Percentiles rank a stretch among this genome's conserved stretches.
phyloP scores from a whole-genome alignment of 2,888 invertebrate genomes.

The Myathropa florea region DNA sequence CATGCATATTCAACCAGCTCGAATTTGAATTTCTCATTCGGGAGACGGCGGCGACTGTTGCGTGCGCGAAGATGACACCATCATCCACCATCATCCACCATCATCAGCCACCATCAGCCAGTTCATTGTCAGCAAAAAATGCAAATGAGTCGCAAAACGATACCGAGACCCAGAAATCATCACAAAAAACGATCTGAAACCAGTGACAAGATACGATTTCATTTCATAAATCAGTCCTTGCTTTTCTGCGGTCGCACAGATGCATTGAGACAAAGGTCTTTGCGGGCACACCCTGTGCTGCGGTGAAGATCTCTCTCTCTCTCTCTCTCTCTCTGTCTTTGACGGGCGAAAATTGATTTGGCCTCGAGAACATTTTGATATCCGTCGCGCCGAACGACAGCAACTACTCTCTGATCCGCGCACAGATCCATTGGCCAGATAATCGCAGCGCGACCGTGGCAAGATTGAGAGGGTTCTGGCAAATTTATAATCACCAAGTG shows the following conservation, averaged over 20 bases:
- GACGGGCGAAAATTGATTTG: slow-evolving; percentile 20
- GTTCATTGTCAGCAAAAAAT: not conserved
- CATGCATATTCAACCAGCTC: not conserved
- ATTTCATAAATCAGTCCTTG: not conserved
- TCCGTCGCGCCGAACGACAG: not conserved
- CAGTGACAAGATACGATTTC: too few species aligned
- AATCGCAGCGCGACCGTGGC: not conserved
- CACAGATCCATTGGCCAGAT: not conserved
- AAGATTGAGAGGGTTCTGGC: not conserved
- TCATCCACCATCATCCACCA: not conserved
- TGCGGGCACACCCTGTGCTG: not conserved
- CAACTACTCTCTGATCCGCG: not conserved
- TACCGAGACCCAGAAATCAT: not conserved
- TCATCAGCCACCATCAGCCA: not conserved
- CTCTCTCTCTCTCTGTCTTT: too few species aligned
- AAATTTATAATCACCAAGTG: not conserved
- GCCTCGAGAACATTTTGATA: slow-evolving; percentile 22
- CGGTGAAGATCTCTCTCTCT: too few species aligned
- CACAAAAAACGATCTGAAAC: too few species aligned
- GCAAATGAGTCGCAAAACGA: not conserved
- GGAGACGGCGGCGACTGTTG: too few species aligned
- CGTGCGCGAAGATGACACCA: not conserved
- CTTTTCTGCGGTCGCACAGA: not conserved
- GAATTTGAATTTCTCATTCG: too few species aligned
- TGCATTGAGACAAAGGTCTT: not conserved